phyloP scores from a whole-genome alignment of 2,888 invertebrate genomes.

The Nephrotoma appendiculata region DNA sequence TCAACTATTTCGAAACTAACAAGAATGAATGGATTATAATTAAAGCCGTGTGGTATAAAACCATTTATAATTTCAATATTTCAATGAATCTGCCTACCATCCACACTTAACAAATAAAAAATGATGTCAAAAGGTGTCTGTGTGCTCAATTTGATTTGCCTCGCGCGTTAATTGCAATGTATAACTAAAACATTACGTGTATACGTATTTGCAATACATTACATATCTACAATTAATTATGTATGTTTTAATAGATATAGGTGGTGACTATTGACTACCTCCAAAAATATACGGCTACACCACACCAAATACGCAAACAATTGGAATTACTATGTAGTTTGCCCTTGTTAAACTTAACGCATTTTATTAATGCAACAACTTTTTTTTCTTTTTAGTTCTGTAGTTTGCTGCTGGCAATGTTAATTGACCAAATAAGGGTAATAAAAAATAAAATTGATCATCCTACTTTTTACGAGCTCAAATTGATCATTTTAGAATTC shows the following conservation, averaged over 20 bases:
- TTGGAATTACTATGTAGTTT: neutral
- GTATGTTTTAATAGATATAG: neutral
- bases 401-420: neutral
- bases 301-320: neutral
- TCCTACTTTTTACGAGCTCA: neutral
- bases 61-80: neutral
- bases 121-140: neutral
- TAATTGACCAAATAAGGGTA: neutral
- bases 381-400: neutral
- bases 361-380: neutral
- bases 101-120: neutral
- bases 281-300: neutral
- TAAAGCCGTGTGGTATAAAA: too few relatives aligned
- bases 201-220: neutral
- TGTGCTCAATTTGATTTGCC: neutral
- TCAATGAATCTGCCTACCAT: neutral
- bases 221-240: neutral
- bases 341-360: neutral
- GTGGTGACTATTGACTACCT: neutral
- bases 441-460: neutral
- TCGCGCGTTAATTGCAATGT: neutral
- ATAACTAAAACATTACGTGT: neutral
- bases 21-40: too few relatives aligned
- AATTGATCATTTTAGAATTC: neutral
- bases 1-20: too few relatives aligned